These are phyloP conservation scores for Geopemphigus sp. DNA, from an alignment of 1,140 invertebrate genomes.

Conservation along the genomic window DNA sequence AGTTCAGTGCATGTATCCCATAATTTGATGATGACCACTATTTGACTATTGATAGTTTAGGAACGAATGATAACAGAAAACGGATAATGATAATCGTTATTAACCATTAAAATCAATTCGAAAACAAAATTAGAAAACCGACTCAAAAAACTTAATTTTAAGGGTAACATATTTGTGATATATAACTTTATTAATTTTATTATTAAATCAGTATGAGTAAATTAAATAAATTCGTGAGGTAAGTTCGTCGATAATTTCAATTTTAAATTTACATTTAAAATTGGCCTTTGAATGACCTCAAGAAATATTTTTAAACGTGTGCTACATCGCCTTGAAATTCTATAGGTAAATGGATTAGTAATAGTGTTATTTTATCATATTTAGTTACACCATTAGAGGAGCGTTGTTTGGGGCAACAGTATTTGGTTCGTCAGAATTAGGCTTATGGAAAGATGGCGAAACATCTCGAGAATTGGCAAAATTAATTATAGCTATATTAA, in stretches of 20 bases:
- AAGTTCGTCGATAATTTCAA: background rate
- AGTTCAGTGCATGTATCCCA: too few species aligned
- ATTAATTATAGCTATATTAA: slow-evolving; percentile 25
- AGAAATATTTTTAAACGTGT: background rate
- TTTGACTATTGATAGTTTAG: too few species aligned
- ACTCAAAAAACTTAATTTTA: background rate
- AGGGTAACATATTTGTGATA: background rate
- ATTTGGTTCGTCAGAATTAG: slow-evolving; percentile 35
- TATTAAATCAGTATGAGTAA: slow-evolving; percentile 26
- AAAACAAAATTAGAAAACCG: too few species aligned
- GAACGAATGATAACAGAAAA: background rate
- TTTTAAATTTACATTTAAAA: too few species aligned
- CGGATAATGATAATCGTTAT: background rate
- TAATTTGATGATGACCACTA: too few species aligned
- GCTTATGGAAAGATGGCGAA: slow-evolving; percentile 41
- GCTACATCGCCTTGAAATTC: background rate
- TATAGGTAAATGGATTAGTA: background rate
- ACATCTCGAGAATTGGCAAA: slow-evolving; percentile 30
- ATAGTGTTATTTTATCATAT: background rate
- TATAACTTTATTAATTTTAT: too few species aligned
- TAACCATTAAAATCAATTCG: too few species aligned
- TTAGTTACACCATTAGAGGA: slow-evolving; percentile 24
- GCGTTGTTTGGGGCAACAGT: slow-evolving; percentile 39
- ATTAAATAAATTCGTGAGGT: slow-evolving; percentile 36
- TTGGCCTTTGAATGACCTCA: slow-evolving; percentile 21